Base-by-base conservation (phyloP, 1,140 invertebrate species). In the Neodiprion fabricii region DNA sequence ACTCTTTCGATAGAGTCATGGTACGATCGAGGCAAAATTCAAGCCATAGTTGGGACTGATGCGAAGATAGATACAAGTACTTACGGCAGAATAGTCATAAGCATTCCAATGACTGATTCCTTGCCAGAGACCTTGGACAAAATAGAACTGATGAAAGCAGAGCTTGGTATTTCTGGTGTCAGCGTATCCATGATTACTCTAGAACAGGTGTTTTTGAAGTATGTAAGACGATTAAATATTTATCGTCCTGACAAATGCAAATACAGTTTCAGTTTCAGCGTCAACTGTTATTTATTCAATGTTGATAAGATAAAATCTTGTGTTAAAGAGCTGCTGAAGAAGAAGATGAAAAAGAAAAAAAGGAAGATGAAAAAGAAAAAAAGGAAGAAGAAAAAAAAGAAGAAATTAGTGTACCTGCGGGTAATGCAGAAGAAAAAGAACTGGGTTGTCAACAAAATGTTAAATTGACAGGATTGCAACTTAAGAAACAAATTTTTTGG, bases 191-290 rank as follows among this genome's bases (percentile, higher is more conserved):
- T 95, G 3, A 95, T 95, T 9, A 96, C 95, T 0, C 90, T 97
- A 80, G 96, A 97, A 83, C 95, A 97, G 88, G 95, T 97, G 10
- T 97, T 97, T 82, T 83, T 97, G 17, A 95, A 93, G 94, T 95
- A 86, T 87, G 89, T 75, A 74, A 68, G 17, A 68, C n/a, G 11
- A 61, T 4, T 14, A 17, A 61, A 14, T 61, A 61, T 61, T 8
- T 61, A 61, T 61, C 9, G 53, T 14, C 53, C 11, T 61, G 11
- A 40, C 28, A 40, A 3, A 40, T 40, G 28, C 28, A 40, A 40
- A 67, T 21, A 14, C 61, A 78, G 71, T 71, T 69, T 78, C 47
- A 78, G 75, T 23, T 40, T 79, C 75, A 67, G 28, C 66, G 23
- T 14, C 40, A 69, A 7, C 7, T 12, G 12, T 69, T 14, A 23